These are phyloP conservation scores for Tubulanus polymorphus DNA, from an alignment of 2,888 invertebrate species.

Conservation along the genomic window DNA sequence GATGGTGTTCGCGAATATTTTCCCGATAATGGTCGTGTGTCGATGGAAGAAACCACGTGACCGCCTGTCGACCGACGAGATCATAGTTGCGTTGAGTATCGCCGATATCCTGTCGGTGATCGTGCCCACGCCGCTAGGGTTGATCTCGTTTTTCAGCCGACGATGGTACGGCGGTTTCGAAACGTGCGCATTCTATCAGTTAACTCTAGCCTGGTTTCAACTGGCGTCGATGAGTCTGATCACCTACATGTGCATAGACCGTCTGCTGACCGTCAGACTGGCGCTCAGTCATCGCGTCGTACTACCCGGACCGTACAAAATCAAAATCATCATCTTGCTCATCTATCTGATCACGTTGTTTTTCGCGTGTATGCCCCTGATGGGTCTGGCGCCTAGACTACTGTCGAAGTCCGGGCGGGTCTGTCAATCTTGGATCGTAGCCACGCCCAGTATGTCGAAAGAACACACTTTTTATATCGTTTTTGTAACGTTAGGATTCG, in stretches of 20 bases:
- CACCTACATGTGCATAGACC: constrained; percentile 30
- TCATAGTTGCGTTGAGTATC: constrained; percentile 30
- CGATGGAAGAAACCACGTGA: constrained; percentile 23
- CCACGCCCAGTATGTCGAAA: constrained; percentile 17
- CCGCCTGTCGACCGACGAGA: constrained; percentile 28
- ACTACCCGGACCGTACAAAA: constrained; percentile 9
- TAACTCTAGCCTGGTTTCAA: constrained; percentile 30
- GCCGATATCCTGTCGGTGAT: constrained; percentile 33
- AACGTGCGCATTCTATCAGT: constrained; percentile 33
- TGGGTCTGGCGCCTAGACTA: constrained; percentile 29
- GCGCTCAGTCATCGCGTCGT: constrained; percentile 14
- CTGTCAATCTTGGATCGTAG: constrained; percentile 32
- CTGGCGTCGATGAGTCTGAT: constrained; percentile 28
- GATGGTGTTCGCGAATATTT: constrained; percentile 29
- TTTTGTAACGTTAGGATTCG: constrained; percentile 26
- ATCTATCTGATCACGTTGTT: constrained; percentile 24
- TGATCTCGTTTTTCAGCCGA: constrained; percentile 30
- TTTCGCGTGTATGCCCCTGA: constrained; percentile 28
- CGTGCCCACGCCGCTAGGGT: constrained; percentile 32
- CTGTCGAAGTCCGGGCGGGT: constrained; percentile 16
- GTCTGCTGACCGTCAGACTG: constrained; percentile 14
- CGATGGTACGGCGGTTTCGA: constrained; percentile 34
- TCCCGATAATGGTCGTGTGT: constrained; percentile 28
- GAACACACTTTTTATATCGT: constrained; percentile 27
- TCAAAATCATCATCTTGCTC: constrained; percentile 21